These are phyloP conservation scores for Drosophila gaucha DNA, from an alignment of 2,888 invertebrate species.

Conservation along the genomic window DNA sequence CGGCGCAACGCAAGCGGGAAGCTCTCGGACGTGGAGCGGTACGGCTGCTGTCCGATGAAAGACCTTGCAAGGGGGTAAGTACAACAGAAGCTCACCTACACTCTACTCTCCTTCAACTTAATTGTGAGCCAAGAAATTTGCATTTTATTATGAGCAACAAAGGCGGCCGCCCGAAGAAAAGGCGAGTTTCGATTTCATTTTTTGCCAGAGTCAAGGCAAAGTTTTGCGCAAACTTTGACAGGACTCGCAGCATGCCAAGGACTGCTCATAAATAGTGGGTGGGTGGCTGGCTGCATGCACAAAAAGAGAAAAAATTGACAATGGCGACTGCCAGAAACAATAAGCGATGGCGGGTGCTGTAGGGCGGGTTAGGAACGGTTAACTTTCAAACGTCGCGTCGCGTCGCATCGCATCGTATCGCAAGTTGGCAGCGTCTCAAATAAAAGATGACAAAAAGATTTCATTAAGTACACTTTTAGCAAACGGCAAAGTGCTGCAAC, in stretches of 20 bases:
- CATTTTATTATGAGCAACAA: conserved; percentile 72
- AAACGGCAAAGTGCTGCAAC: conserved; percentile 58
- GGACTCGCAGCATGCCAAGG: conserved; percentile 24
- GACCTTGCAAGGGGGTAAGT: conserved; percentile 92
- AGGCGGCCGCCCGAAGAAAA: conserved; percentile 27
- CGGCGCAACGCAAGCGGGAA: conserved; percentile 96
- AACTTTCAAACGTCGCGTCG: conserved; percentile 58
- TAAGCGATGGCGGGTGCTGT: conserved; percentile 23
- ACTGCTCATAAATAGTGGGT: conserved; percentile 27
- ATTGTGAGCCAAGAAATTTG: conserved; percentile 70
- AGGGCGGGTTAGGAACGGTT: conserved; percentile 12
- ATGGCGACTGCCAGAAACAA: conserved; percentile 68
- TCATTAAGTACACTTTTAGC: conserved; percentile 80
- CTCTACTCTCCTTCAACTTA: conserved; percentile 32
- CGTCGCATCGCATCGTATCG: conserved; percentile 9
- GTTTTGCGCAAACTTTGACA: conserved; percentile 60
- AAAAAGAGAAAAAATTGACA: conserved; percentile 49
- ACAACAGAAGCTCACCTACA: neutral
- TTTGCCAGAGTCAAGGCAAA: conserved; percentile 43
- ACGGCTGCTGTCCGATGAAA: conserved; percentile 90
- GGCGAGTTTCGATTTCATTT: conserved; percentile 74
- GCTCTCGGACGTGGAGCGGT: conserved; percentile 97
- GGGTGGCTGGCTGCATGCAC: neutral
- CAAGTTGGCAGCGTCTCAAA: conserved; percentile 59
- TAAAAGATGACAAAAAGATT: conserved; percentile 83